phyloP scores from a whole-genome alignment of 2,797 vertebrate genomes.

The Podarcis siculus region DNA sequence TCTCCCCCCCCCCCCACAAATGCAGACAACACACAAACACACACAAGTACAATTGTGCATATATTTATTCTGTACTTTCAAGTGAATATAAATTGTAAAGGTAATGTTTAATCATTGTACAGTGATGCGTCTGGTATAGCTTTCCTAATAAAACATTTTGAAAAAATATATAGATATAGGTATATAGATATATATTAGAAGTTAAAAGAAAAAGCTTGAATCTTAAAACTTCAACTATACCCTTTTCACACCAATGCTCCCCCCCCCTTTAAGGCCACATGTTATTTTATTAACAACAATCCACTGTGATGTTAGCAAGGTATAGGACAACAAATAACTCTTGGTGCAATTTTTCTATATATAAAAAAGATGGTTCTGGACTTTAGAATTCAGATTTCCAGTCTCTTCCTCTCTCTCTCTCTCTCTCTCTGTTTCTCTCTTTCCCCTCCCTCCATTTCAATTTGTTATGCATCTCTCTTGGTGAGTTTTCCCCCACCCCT shows the following conservation, averaged over 20 bases:
- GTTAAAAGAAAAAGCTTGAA: conserved; percentile 76
- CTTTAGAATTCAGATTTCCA: conserved; percentile 49
- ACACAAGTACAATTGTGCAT: conserved; percentile 94
- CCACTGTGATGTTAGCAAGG: conserved; percentile 73
- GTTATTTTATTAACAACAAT: conserved; percentile 69
- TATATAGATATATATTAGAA: conserved; percentile 75
- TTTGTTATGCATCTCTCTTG: not conserved
- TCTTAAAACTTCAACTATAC: conserved; percentile 74
- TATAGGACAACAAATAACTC: not conserved
- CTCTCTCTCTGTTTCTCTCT: conserved; percentile 27
- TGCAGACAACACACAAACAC: conserved; percentile 70
- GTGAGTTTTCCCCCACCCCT: not conserved
- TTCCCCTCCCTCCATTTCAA: conserved; percentile 12
- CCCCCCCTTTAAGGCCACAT: conserved; percentile 58
- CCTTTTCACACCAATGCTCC: conserved; percentile 65
- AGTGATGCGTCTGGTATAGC: conserved; percentile 99
- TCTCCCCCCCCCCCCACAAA: conserved; percentile 79
- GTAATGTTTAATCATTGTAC: conserved; percentile 99
- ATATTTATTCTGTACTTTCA: conserved; percentile 99
- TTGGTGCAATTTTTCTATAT: conserved; percentile 47
- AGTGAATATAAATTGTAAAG: conserved; percentile 99
- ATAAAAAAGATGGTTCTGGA: conserved; percentile 64
- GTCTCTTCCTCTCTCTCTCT: conserved; percentile 15
- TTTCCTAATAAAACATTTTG: conserved; percentile 99
- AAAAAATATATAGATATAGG: conserved; percentile 72